Percentiles rank a stretch among this genome's conserved stretches.
phyloP scores from a whole-genome alignment of 2,888 invertebrate species.

The Melanotus villosus region DNA sequence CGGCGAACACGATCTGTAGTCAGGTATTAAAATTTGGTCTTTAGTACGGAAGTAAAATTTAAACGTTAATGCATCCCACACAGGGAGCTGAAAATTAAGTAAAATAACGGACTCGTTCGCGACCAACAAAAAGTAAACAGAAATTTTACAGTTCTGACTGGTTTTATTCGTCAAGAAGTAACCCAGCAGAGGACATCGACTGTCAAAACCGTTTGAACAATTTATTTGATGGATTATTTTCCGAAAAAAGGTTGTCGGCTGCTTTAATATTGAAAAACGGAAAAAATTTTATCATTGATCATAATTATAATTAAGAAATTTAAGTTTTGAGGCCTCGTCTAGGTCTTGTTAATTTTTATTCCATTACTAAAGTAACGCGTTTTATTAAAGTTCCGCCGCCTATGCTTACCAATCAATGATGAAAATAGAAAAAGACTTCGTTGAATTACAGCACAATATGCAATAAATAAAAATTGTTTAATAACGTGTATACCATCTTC shows the following conservation, averaged over 20 bases:
- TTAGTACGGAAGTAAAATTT: neutral
- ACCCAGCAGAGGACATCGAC: conserved; percentile 12
- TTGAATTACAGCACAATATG: conserved; percentile 25
- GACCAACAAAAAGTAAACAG: neutral
- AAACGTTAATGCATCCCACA: neutral
- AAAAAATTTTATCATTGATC: neutral
- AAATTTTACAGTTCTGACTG: conserved; percentile 6
- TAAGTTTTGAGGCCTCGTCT: neutral
- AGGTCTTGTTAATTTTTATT: neutral
- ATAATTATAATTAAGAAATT: neutral
- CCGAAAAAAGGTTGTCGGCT: neutral
- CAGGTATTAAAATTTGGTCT: neutral
- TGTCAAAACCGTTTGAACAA: neutral
- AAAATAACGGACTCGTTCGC: neutral
- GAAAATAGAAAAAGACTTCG: conserved; percentile 9
- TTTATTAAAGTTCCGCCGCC: neutral
- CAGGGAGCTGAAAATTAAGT: neutral
- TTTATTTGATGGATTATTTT: neutral
- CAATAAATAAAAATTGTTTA: conserved; percentile 31
- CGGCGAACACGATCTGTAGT: neutral
- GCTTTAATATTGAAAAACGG: too few relatives aligned
- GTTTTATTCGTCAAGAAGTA: neutral
- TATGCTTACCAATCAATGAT: conserved; percentile 5
- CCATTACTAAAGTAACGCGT: neutral
- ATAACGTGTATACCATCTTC: conserved; percentile 23